Base-by-base conservation (phyloP, 2,888 invertebrate genomes). In the Empis stercorea region DNA sequence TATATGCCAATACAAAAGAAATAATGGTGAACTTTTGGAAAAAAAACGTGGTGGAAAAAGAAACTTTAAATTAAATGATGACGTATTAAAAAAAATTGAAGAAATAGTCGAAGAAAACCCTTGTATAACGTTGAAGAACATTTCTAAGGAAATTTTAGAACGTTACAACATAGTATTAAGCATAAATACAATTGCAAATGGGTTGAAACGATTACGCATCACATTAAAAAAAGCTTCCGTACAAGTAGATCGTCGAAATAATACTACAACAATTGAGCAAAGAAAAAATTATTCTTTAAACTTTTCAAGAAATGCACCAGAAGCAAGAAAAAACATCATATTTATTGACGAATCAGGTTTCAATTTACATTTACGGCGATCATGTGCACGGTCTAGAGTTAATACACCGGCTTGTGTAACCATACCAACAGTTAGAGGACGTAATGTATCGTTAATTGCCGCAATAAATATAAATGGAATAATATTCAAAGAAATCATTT, bases 11-110 rank as follows among this genome's bases (percentile, higher is more conserved):
- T 20, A 20, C 20, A 20, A 20, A 20, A 20, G 5, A 20, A 20
- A 20, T 4, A 20, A 4, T 20, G 20, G 20, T 4, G 5, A 20
- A 20, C 20, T 4, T 20, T 20, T 41, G 32, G 32, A 14, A n/a
- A 47, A 47, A 47, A 43, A 43, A 37, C 43, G 43, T 43, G 43
- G 42, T 38, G 43, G 43, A 10, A 10, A 27, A 34, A 34, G 41
- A 36, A 23, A 46, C 27, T 46, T 16, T 42, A 34, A 46, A 46
- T 46, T 41, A 27, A 46, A 23, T 34, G 10, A 41, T 13, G 41
- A 41, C 34, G 42, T 46, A 46, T 41, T 40, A 20, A 32, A 47
- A 6, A 43, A 43, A 47, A 37, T 47, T 38, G 43, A 47, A 16
- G 27, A 15, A 30, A 41, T 37, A 34, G 38, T 46, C 23, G 36